Evolutionary conservation across 2,888 invertebrate genomes (phyloP).

Genomic region (Synergus gifuensis): DNA sequence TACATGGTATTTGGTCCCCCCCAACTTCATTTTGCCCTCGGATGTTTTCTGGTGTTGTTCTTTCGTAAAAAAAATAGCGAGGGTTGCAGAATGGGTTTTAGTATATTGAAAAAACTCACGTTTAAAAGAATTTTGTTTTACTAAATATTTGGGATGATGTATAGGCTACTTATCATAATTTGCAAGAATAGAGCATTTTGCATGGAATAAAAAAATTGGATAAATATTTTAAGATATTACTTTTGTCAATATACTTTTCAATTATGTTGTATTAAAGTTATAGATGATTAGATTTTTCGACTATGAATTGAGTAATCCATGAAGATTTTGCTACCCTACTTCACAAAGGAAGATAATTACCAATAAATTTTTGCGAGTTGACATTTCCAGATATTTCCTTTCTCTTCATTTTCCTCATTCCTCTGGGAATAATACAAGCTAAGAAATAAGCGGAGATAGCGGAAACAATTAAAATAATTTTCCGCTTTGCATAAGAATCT

Average conservation of each 20-base stretch:
- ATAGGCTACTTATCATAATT: background rate
- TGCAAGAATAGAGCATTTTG: background rate
- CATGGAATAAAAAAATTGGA: background rate
- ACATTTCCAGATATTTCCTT: slow-evolving; percentile 48
- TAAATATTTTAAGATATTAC: background rate
- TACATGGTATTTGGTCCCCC: slow-evolving; percentile 11
- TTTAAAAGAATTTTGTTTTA: background rate
- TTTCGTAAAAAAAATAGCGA: slow-evolving; percentile 35
- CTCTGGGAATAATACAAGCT: slow-evolving; percentile 44
- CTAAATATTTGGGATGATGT: background rate
- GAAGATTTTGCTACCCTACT: slow-evolving; percentile 45
- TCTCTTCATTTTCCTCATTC: slow-evolving; percentile 41
- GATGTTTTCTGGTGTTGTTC: slow-evolving; percentile 31
- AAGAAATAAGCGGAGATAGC: slow-evolving; percentile 37
- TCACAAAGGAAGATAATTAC: slow-evolving; percentile 52
- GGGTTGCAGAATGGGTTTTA: slow-evolving; percentile 25
- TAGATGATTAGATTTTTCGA: background rate
- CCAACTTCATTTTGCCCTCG: slow-evolving; percentile 25
- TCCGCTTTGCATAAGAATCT: slow-evolving; percentile 38
- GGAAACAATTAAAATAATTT: slow-evolving; percentile 41
- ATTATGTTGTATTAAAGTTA: no score
- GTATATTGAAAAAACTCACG: slow-evolving; percentile 2
- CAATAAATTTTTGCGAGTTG: slow-evolving; percentile 53
- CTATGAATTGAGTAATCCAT: slow-evolving; percentile 49
- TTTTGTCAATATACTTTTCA: no score